These are phyloP conservation scores for Leptodactylus fuscus DNA, from an alignment of 2,113 vertebrate genomes.

Conservation along the genomic window DNA sequence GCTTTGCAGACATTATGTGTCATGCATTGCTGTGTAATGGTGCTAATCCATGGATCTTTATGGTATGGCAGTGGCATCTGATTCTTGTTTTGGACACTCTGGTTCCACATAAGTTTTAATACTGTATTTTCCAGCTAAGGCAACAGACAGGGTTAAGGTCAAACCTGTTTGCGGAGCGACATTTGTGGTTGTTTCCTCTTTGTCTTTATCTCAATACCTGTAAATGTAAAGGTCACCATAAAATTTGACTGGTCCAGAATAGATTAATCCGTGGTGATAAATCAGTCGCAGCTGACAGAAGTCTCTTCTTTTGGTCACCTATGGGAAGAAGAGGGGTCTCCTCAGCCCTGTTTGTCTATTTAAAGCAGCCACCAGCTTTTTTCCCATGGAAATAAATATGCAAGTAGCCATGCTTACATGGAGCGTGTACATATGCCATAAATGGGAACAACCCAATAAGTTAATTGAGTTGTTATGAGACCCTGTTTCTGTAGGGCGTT, in stretches of 20 bases:
- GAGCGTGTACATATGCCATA: no score
- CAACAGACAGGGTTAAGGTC: not conserved
- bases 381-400: no score
- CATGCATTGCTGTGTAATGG: slow-evolving; percentile 4
- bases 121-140: not conserved
- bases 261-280: no score
- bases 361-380: no score
- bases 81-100: not conserved
- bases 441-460: no score
- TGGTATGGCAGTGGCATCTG: slow-evolving; percentile 2
- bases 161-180: not conserved
- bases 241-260: not conserved
- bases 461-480: no score
- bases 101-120: not conserved
- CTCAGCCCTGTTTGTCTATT: no score
- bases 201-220: not conserved
- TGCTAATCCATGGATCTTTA: slow-evolving; percentile 10
- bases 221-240: not conserved
- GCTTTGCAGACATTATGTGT: not conserved
- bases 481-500: no score
- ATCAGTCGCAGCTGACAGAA: no score
- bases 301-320: no score
- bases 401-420: no score
- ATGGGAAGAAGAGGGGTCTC: no score
- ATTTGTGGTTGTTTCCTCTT: not conserved